Base-by-base conservation (phyloP, 2,113 vertebrate genomes). In the Myiagra hebetior region DNA sequence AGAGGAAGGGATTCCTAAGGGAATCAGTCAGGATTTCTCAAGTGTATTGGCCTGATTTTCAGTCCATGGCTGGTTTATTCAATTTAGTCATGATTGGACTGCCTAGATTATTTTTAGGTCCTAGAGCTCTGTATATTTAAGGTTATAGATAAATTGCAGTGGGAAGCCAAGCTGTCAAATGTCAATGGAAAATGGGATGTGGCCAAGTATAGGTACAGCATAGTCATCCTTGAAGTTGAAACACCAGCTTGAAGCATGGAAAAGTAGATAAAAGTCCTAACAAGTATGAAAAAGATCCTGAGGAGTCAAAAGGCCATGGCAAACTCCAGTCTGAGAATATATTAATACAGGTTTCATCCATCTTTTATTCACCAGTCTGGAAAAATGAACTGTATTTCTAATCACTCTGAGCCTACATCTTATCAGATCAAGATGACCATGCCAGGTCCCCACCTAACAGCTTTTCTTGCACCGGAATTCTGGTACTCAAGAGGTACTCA, bases 371-470 rank as follows among this genome's bases (percentile, higher is more conserved):
- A 67, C 41, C 42, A 63, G 11, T 64, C n/a, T 76, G 64, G 31
- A 47, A 91, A 85, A 85, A 62, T 44, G 11, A 67, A 50, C 30
- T 35, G 2, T 39, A 42, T 79, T 94, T 82, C 44, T 81, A 11
- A 59, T 44, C 9, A 11, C 35, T 55, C 31, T 64, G 35, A 80
- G 23, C 12, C 42, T 75, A 26, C 16, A 42, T 52, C 70, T 85
- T 57, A 12, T 39, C 62, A 79, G 84, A 81, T 15, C 7, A 12
- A 89, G 37, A 44, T 53, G 76, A 56, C 64, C 5, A 1, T 21
- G 15, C 39, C 4, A 8, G 30, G 9, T 53, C 20, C 18, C 18
- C 2, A 1, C 24, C 47, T 4, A 0, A 47, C 46, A 70, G 59
- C 35, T 70, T 69, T 88, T 65, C 18, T 65, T 7, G 0, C 70